Percentiles rank a stretch among this genome's conserved stretches.
Conservation (phyloP, 2,113 vertebrate species). For the Myrmecobius fasciatus region DNA sequence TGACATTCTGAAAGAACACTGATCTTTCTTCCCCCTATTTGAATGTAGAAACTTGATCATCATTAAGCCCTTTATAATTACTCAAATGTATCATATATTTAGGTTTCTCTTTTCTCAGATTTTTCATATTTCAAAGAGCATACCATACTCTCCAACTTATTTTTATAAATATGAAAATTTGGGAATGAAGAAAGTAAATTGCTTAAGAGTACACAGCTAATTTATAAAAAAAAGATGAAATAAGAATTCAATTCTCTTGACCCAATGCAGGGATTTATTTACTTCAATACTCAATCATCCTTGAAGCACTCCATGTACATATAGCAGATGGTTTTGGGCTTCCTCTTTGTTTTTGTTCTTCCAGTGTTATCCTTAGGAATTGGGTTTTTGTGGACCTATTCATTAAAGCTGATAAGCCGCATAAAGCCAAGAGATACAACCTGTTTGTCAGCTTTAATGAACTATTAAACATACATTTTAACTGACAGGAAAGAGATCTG, state of each 20-base stretch:
- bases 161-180: background rate
- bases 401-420: too few relatives aligned
- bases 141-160: background rate
- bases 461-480: constrained; percentile 59
- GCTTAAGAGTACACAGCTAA: background rate
- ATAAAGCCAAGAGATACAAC: constrained; percentile 48
- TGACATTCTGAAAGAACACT: background rate
- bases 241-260: background rate
- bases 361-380: constrained; percentile 26
- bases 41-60: background rate
- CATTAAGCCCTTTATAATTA: background rate
- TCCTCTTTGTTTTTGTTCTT: background rate
- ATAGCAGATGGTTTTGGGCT: background rate
- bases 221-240: background rate
- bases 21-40: background rate
- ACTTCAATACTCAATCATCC: background rate
- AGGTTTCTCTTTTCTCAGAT: background rate
- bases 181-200: background rate
- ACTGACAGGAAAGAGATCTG: constrained; percentile 39
- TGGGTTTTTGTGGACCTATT: constrained; percentile 54
- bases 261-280: background rate
- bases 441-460: constrained; percentile 47
- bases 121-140: background rate
- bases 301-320: background rate
- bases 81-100: background rate